Base-by-base conservation (phyloP, 1,140 invertebrate genomes). In the Linepithema humile region DNA sequence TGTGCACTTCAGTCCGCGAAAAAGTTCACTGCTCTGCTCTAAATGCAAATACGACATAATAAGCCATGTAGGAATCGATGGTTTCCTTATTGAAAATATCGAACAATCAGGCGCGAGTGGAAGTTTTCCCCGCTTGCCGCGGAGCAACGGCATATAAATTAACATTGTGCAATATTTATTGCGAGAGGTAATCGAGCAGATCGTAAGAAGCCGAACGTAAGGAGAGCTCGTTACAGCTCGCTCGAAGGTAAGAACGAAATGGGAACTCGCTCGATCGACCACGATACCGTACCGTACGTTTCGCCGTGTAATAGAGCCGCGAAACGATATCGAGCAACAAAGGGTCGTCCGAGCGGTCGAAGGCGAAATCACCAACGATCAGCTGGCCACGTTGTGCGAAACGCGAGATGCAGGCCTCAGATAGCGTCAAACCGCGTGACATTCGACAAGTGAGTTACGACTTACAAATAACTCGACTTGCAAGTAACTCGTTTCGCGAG, bases 131-230 rank as follows among this genome's bases (percentile, higher is more conserved):
- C 3, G 17, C 3, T 17, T 32, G 3, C 43, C 45, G 32, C 3
- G 35, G 38, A n/a, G 26, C 23, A 17, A 17, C 12, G 4, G 12
- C n/a, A 43, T 72, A 72, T 69, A 70, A 80, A 57, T 80, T 80
- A 70, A 70, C 26, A 40, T 80, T 80, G 64, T n/a, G 50, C 75
- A 78, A 78, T 78, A 69, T 69, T 69, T 69, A 69, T 78, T 67
- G 75, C 75, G 62, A 67, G 32, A 67, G 5, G 45, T 55, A 78
- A 69, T 78, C 75, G 64, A 50, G 75, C 38, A n/a, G 26, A 57
- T 10, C 26, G 17, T 15, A 64, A 17, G 29, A 62, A 55, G 9
- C n/a, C 23, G 38, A n/a, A 7, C 12, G 40, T 32, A 32, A 60
- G 17, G 26, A 9, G 10, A n/a, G 17, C 62, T 53, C 32, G 62